These are phyloP conservation scores for Lomographa bimaculata DNA, from an alignment of 2,888 invertebrate species.

Conservation along the genomic window DNA sequence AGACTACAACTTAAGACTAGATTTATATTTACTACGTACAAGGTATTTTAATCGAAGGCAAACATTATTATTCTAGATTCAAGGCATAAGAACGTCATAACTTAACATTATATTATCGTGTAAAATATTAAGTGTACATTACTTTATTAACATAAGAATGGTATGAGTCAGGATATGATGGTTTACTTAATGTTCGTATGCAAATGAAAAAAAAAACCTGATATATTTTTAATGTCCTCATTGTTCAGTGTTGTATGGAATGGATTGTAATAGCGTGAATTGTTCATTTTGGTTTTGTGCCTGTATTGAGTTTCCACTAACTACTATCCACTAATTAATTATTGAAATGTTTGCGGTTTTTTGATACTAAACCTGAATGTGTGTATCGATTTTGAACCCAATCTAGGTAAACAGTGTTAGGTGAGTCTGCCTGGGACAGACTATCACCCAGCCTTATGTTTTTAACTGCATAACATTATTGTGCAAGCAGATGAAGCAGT, in stretches of 20 bases:
- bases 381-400: constrained; percentile 11
- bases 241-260: constrained; percentile 23
- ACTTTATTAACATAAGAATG: constrained; percentile 56
- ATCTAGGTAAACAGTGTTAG: constrained; percentile 21
- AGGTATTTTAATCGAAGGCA: constrained; percentile 1
- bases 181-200: constrained; percentile 38
- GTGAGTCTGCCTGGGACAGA: no score
- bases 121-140: constrained; percentile 39
- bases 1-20: not conserved
- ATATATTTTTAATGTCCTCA: no score
- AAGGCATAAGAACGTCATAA: constrained; percentile 45
- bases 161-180: constrained; percentile 44
- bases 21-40: constrained; percentile 1
- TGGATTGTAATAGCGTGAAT: constrained; percentile 26
- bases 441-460: no score
- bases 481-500: no score
- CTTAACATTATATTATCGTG: constrained; percentile 38
- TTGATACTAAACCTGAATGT: constrained; percentile 16
- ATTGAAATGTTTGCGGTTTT: constrained; percentile 37
- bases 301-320: constrained; percentile 42
- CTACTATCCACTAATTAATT: constrained; percentile 43
- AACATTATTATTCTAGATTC: constrained; percentile 7
- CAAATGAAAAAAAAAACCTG: constrained; percentile 37
- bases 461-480: no score
- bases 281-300: constrained; percentile 34